These are phyloP conservation scores for Clarias magur DNA, from an alignment of 2,113 vertebrate genomes.

Conservation along the genomic window DNA sequence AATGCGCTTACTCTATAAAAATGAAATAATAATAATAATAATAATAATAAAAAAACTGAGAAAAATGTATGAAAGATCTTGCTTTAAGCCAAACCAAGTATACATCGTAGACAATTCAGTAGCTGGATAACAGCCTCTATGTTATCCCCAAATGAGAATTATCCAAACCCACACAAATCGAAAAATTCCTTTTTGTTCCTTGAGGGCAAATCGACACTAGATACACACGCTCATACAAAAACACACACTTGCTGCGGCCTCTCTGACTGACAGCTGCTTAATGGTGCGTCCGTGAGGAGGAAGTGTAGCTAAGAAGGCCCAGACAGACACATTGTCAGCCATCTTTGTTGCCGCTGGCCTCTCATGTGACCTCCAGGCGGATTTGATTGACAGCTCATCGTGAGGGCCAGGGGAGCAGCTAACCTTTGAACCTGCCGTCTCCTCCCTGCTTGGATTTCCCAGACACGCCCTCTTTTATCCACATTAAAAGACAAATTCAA, in stretches of 20 bases:
- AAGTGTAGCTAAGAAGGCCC: constrained; percentile 66
- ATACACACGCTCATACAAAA: constrained; percentile 36
- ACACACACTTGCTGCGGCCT: constrained; percentile 53
- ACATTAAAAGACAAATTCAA: constrained; percentile 83
- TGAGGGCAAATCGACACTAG: constrained; percentile 16
- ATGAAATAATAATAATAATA: no score
- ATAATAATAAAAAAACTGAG: not conserved
- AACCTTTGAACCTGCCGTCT: constrained; percentile 68
- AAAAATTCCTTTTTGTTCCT: constrained; percentile 24
- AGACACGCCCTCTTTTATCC: constrained; percentile 68
- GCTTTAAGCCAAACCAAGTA: not conserved
- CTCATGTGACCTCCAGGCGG: constrained; percentile 59
- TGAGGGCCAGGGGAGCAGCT: constrained; percentile 69
- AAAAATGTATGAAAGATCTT: not conserved
- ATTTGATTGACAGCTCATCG: constrained; percentile 75
- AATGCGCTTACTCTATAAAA: no score
- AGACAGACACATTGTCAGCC: constrained; percentile 68
- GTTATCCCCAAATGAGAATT: not conserved
- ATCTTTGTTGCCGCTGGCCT: constrained; percentile 75
- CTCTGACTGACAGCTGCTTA: constrained; percentile 72
- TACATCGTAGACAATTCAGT: not conserved
- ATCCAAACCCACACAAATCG: constrained; percentile 23
- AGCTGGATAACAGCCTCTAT: not conserved
- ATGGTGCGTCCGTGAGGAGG: constrained; percentile 62
- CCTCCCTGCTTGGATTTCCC: constrained; percentile 64